These are phyloP conservation scores for Piliocolobus tephrosceles DNA, from an alignment of 2,113 vertebrate species.

Conservation along the genomic window DNA sequence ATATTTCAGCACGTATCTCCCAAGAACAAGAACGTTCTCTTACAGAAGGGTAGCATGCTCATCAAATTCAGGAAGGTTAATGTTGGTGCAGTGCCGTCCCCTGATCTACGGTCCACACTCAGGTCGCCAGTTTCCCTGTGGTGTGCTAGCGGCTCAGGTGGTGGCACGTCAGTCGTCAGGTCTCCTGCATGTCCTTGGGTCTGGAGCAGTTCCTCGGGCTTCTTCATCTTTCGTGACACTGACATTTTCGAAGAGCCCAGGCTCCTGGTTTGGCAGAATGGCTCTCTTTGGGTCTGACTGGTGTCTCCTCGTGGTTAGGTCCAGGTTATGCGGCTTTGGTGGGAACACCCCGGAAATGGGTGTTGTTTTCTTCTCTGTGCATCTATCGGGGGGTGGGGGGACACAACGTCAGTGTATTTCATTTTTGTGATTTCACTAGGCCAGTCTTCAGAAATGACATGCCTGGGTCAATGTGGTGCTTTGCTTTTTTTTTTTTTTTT, in stretches of 20 bases:
- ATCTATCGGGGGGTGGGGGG: too few relatives aligned
- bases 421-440: not conserved
- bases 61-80: not conserved
- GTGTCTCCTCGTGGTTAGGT: accelerated
- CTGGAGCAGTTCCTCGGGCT: accelerated
- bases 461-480: not conserved
- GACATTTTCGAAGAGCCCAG: not conserved
- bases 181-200: not conserved
- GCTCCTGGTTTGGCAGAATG: not conserved
- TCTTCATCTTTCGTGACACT: accelerated
- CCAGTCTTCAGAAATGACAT: not conserved
- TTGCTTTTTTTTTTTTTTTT: not conserved
- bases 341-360: accelerated
- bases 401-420: accelerated
- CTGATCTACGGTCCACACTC: accelerated
- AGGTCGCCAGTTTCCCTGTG: not conserved
- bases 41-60: not conserved
- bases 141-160: not conserved
- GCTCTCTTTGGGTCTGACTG: not conserved
- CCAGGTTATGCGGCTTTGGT: accelerated
- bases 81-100: accelerated
- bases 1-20: not conserved
- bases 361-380: not conserved
- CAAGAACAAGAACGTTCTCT: not conserved
- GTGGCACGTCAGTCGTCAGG: not conserved